A percentile compares a stretch with the other conserved stretches of the same genome.
These are phyloP conservation scores for Diogma glabrata DNA, from an alignment of 2,888 invertebrate species.

Conservation along the genomic window DNA sequence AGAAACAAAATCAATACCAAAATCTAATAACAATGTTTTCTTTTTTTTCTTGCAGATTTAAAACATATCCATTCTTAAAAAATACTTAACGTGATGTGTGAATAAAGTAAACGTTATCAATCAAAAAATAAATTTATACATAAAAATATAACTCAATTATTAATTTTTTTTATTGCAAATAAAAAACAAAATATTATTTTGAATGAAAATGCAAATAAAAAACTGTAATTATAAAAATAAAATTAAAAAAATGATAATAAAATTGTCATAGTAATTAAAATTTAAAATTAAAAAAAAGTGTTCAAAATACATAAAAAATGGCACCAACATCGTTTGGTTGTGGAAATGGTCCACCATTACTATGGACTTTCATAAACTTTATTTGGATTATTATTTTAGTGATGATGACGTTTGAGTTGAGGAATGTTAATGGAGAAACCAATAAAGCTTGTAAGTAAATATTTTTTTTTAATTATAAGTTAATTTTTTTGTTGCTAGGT, in stretches of 20 bases:
- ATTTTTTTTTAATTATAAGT: background rate
- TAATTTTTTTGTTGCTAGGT: background rate
- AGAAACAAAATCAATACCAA: too few species aligned
- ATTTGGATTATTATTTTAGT: conserved; percentile 9
- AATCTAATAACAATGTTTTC: too few species aligned
- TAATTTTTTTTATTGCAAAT: too few species aligned
- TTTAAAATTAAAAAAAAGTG: background rate
- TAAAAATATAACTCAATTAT: too few species aligned
- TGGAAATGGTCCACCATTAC: background rate
- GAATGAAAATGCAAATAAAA: conserved; percentile 7
- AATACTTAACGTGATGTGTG: too few species aligned
- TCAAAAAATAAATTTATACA: too few species aligned
- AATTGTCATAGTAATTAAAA: conserved; percentile 6
- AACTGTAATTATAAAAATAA: conserved; percentile 7
- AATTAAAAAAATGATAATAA: conserved; percentile 4
- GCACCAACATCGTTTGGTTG: conserved; percentile 9
- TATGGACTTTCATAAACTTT: conserved; percentile 5
- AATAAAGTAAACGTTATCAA: too few species aligned
- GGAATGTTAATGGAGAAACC: conserved; percentile 4
- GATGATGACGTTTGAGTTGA: conserved; percentile 6
- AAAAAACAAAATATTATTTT: background rate
- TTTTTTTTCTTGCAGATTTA: too few species aligned
- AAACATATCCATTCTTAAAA: too few species aligned
- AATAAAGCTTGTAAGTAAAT: conserved; percentile 7
- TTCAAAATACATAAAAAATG: conserved; percentile 1